Percentiles rank a stretch among this genome's conserved stretches.
These are phyloP conservation scores for Thamnophis sirtalis DNA, from an alignment of 2,113 vertebrate species.

Conservation along the genomic window DNA sequence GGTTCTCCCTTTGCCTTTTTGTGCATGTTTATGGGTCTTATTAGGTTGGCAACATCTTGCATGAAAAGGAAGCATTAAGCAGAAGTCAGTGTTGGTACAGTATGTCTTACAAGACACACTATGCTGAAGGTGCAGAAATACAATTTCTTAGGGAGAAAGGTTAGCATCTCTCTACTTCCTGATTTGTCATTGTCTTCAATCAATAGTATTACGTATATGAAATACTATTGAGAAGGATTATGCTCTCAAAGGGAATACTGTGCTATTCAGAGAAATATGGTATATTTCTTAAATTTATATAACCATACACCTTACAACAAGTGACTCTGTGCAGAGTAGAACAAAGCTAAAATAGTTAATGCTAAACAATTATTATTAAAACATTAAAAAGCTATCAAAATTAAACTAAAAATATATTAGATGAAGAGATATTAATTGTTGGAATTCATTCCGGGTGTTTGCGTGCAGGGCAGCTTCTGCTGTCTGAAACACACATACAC, in stretches of 20 bases:
- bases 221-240: neutral
- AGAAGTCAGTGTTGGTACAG: neutral
- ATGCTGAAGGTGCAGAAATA: neutral
- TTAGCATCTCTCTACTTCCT: neutral
- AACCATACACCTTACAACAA: too few species aligned
- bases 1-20: neutral
- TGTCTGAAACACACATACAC: too few species aligned
- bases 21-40: neutral
- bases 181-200: neutral
- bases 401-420: too few species aligned
- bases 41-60: neutral
- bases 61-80: neutral
- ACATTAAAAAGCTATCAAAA: too few species aligned
- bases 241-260: neutral
- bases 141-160: neutral
- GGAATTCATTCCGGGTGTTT: too few species aligned
- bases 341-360: too few species aligned
- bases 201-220: neutral
- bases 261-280: neutral
- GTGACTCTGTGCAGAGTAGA: too few species aligned
- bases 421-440: too few species aligned
- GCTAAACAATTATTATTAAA: too few species aligned
- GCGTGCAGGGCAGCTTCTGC: too few species aligned
- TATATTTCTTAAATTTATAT: too few species aligned
- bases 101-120: neutral